These are phyloP conservation scores for Callimorpha dominula DNA, from an alignment of 2,888 invertebrate species.

Conservation along the genomic window DNA sequence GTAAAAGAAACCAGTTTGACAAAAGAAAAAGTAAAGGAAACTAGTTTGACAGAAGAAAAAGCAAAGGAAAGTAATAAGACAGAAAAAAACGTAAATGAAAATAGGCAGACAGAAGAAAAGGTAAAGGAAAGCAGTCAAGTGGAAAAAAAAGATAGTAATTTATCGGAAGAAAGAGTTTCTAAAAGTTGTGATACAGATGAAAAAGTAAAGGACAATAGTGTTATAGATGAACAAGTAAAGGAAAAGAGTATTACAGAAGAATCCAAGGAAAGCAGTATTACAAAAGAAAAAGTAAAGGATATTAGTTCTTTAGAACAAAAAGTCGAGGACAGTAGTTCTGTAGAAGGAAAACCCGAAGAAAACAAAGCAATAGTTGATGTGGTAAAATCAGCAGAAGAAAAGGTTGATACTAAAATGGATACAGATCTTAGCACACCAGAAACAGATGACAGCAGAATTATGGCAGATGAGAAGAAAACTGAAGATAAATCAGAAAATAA, in stretches of 20 bases:
- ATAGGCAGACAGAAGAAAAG: conserved; percentile 37
- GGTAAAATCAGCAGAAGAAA: not conserved
- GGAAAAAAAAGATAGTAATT: conserved; percentile 31
- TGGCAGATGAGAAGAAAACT: conserved; percentile 32
- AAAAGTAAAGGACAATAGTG: conserved; percentile 31
- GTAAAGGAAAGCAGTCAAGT: conserved; percentile 7
- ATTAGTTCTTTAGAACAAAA: conserved; percentile 41
- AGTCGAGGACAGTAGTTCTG: not conserved
- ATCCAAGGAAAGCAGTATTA: conserved; percentile 27
- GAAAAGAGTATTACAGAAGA: conserved; percentile 1
- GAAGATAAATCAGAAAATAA: conserved; percentile 29
- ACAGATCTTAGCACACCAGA: conserved; percentile 35
- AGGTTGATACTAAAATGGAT: conserved; percentile 39
- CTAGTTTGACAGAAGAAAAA: conserved; percentile 14
- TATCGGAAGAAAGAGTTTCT: conserved; percentile 44
- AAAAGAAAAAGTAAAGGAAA: conserved; percentile 23
- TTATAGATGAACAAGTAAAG: conserved; percentile 1
- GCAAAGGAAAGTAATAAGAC: conserved; percentile 23
- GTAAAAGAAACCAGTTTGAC: conserved; percentile 44
- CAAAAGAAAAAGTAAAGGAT: conserved; percentile 45
- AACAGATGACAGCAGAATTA: conserved; percentile 45
- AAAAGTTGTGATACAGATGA: conserved; percentile 43
- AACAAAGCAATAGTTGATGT: not conserved
- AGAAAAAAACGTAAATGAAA: conserved; percentile 47
- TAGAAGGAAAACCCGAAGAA: not conserved